Evolutionary conservation across 2,797 vertebrate genomes (phyloP).

Genomic region (Picus viridis): DNA sequence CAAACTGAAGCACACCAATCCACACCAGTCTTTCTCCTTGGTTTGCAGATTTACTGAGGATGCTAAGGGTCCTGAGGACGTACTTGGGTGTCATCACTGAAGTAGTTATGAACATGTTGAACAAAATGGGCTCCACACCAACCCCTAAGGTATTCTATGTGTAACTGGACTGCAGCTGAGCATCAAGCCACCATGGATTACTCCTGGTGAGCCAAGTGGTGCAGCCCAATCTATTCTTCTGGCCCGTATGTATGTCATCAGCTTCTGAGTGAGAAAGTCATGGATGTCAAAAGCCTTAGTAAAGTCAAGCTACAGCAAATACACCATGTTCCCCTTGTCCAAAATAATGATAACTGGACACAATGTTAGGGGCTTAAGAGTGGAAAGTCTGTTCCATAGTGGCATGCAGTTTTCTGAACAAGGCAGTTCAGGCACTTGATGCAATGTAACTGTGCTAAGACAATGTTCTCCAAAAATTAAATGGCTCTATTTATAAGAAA

Average conservation of each 20-base stretch:
- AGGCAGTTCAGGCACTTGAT: neutral
- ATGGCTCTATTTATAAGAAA: neutral
- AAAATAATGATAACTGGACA: neutral
- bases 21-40: neutral
- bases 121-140: neutral
- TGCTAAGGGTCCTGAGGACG: neutral
- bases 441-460: neutral
- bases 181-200: neutral
- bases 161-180: neutral
- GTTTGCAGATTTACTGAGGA: neutral
- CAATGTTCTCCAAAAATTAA: neutral
- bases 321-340: neutral
- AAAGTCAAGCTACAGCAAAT: neutral
- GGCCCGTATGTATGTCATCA: neutral
- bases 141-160: neutral
- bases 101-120: neutral
- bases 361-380: neutral
- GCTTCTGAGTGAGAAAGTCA: neutral
- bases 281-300: neutral
- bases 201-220: neutral
- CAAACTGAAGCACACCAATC: neutral
- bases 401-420: neutral
- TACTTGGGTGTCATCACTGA: neutral
- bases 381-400: neutral
- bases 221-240: neutral